Conservation (phyloP, 1,140 invertebrate genomes). For the Subanguina moxae region DNA sequence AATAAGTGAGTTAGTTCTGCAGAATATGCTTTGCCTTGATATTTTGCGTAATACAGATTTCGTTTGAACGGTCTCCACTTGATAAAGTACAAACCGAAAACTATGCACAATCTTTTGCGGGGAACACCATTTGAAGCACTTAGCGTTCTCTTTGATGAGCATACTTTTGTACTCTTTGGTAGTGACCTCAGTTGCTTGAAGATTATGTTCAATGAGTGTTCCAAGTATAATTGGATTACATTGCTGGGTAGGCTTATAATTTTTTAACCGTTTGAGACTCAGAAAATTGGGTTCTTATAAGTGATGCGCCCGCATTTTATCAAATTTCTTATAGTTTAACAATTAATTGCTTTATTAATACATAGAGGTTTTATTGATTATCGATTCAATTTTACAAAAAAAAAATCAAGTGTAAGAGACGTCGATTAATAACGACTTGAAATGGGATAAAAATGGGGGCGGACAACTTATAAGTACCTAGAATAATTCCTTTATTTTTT, state of each 20-base stretch:
- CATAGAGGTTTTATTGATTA: too few relatives aligned
- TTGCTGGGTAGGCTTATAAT: not conserved
- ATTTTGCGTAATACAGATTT: not conserved
- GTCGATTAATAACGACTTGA: too few relatives aligned
- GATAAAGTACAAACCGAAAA: not conserved
- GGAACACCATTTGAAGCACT: constrained; percentile 2
- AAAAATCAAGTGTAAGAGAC: too few relatives aligned
- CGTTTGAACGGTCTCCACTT: not conserved
- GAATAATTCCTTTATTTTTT: too few relatives aligned
- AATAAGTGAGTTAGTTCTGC: not conserved
- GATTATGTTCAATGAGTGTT: not conserved
- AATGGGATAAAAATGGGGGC: too few relatives aligned
- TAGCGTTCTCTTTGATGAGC: not conserved
- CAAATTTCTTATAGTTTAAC: too few relatives aligned
- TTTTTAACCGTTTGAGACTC: too few relatives aligned
- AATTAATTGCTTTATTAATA: too few relatives aligned
- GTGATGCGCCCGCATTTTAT: too few relatives aligned
- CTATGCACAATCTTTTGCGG: not conserved
- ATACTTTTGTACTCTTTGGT: not conserved
- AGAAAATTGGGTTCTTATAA: too few relatives aligned
- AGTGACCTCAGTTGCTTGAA: not conserved
- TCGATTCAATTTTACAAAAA: too few relatives aligned
- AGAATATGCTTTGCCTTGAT: not conserved
- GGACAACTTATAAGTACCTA: too few relatives aligned
- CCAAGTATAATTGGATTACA: not conserved